Evolutionary conservation across 2,113 vertebrate genomes (phyloP).

Genomic region (Amphiprion percula): DNA sequence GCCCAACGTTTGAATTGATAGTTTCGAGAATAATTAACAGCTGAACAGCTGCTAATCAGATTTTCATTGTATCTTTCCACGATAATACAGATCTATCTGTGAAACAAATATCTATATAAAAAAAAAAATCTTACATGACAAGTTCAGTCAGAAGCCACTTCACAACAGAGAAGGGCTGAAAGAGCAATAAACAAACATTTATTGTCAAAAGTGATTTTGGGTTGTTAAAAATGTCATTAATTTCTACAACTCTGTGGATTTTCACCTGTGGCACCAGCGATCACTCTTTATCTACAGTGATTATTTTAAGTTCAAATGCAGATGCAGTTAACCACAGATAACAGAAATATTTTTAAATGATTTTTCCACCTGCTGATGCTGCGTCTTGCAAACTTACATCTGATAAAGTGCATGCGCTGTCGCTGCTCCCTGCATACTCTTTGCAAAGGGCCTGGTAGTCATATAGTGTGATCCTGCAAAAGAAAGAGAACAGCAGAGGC

Average conservation of each 20-base stretch:
- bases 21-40: neutral
- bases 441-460: constrained; percentile 97
- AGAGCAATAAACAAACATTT: constrained; percentile 39
- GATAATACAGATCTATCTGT: neutral
- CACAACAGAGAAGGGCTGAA: constrained; percentile 93
- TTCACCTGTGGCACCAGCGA: neutral
- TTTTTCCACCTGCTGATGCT: neutral
- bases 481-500: neutral
- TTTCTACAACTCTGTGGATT: neutral
- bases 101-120: neutral
- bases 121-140: constrained; percentile 90
- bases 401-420: constrained; percentile 89
- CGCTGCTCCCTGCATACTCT: constrained; percentile 94
- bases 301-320: neutral
- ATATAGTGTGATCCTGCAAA: constrained; percentile 93
- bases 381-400: constrained; percentile 87
- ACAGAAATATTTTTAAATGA: neutral
- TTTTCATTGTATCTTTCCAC: too few relatives aligned
- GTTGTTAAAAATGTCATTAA: neutral
- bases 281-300: neutral
- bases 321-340: neutral
- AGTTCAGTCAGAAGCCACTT: constrained; percentile 98
- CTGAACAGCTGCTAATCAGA: too few relatives aligned
- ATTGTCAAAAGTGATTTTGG: neutral
- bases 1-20: neutral